Percentiles rank a stretch among this genome's conserved stretches.
Evolutionary conservation across 2,113 vertebrate genomes (phyloP).

Genomic region (Indicator indicator): DNA sequence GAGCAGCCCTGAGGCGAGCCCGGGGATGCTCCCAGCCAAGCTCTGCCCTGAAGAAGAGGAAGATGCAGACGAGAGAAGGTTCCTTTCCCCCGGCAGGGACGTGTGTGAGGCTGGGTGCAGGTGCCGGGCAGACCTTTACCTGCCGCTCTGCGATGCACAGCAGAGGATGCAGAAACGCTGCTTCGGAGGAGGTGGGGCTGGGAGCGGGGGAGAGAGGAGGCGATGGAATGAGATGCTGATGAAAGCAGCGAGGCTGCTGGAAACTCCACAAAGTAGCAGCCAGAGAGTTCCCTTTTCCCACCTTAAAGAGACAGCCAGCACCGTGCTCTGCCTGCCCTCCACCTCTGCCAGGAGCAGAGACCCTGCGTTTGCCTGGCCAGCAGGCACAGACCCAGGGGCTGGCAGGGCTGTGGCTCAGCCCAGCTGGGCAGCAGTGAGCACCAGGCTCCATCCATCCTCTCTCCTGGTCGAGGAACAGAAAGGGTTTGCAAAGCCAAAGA

Average conservation of each 20-base stretch:
- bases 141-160: not conserved
- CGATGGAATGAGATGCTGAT: conserved; percentile 8
- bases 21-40: not conserved
- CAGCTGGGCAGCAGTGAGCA: accelerated
- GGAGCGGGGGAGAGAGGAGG: not conserved
- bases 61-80: not conserved
- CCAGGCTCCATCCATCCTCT: not conserved
- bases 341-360: not conserved
- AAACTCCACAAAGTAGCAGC: conserved; percentile 42
- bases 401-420: not conserved
- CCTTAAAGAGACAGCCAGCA: conserved; percentile 11
- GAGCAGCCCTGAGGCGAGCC: not conserved
- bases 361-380: accelerated
- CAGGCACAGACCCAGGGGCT: not conserved
- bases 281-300: not conserved
- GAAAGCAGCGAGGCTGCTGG: not conserved
- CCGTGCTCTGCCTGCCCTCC: not conserved
- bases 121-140: not conserved
- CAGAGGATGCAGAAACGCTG: conserved; percentile 26
- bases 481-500: not conserved
- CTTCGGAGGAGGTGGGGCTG: conserved; percentile 49
- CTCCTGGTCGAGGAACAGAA: accelerated
- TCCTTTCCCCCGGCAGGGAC: not conserved
- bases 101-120: not conserved
- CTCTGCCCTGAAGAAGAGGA: not conserved